Conservation (phyloP, 2,113 vertebrate genomes). For the Thunnus thynnus region DNA sequence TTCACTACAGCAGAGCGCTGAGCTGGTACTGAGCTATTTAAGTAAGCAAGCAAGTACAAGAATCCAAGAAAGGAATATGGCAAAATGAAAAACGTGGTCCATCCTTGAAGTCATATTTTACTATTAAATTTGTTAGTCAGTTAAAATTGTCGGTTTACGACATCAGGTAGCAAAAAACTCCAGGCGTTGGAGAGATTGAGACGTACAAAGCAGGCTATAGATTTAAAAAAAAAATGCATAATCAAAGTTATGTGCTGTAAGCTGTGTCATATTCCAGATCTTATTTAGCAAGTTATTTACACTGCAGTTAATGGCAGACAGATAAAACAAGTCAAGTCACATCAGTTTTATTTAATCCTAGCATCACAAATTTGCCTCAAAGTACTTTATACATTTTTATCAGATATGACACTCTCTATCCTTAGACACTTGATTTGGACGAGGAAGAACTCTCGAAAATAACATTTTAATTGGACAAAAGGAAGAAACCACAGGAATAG, state of each 20-base stretch:
- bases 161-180: too few species aligned
- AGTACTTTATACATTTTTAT: neutral
- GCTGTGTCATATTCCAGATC: neutral
- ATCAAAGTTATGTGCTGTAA: neutral
- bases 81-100: slow-evolving; percentile 11
- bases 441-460: neutral
- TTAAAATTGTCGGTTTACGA: too few species aligned
- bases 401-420: too few species aligned
- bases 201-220: neutral
- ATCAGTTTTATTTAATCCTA: neutral
- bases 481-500: neutral
- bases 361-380: slow-evolving; percentile 1
- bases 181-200: too few species aligned
- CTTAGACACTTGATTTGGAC: neutral
- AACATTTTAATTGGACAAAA: neutral
- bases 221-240: neutral
- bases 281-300: neutral
- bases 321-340: neutral
- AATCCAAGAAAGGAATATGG: neutral
- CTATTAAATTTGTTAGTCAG: neutral
- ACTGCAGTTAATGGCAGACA: neutral
- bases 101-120: neutral
- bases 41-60: neutral
- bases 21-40: slow-evolving; percentile 3
- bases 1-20: slow-evolving; percentile 19